Evolutionary conservation across 2,888 invertebrate species (phyloP).

Genomic region (Andricus quercusramuli): DNA sequence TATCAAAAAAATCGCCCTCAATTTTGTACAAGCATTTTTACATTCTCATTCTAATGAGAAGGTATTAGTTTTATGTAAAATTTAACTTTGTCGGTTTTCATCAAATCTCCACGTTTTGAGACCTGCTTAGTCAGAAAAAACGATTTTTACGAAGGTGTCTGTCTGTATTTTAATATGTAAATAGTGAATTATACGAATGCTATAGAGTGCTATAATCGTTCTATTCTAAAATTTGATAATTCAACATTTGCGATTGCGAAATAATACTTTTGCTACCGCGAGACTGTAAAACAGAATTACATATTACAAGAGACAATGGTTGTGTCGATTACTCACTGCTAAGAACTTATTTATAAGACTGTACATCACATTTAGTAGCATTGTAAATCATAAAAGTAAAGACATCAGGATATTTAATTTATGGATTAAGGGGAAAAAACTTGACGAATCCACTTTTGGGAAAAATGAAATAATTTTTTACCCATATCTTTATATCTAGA

Average conservation of each 20-base stretch:
- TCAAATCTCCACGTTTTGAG: too few relatives aligned
- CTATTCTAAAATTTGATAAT: not conserved
- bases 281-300: slow-evolving; percentile 24
- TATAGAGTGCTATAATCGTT: not conserved
- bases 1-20: not conserved
- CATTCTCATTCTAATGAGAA: too few relatives aligned
- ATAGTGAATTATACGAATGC: not conserved
- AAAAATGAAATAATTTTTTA: too few relatives aligned
- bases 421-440: not conserved
- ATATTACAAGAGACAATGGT: not conserved
- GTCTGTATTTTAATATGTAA: not conserved
- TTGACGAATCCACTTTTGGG: not conserved
- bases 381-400: slow-evolving; percentile 14
- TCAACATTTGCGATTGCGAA: not conserved
- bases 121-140: too few relatives aligned
- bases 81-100: too few relatives aligned
- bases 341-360: slow-evolving; percentile 29
- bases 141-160: too few relatives aligned
- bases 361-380: not conserved
- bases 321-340: not conserved
- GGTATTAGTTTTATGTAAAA: too few relatives aligned
- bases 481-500: too few relatives aligned
- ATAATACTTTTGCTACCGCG: slow-evolving; percentile 8
- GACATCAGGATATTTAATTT: not conserved
- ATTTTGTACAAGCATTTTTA: not conserved